These are phyloP conservation scores for Hippocampus kuda DNA, from an alignment of 2,797 vertebrate genomes.

Conservation along the genomic window DNA sequence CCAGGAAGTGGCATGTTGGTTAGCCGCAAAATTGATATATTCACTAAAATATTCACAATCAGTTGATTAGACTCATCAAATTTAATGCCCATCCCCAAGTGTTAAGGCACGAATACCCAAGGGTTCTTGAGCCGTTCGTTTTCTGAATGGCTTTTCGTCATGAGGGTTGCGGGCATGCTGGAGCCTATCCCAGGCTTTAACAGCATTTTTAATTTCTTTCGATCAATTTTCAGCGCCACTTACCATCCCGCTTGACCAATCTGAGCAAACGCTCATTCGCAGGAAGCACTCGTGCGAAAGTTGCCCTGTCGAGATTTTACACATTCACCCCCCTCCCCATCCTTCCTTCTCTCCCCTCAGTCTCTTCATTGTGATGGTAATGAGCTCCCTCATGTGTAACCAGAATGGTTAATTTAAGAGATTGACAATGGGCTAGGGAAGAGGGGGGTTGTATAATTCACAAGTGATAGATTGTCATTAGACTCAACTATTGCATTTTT, in stretches of 20 bases:
- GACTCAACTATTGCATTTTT: constrained; percentile 18
- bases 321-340: constrained; percentile 5
- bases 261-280: not conserved
- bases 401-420: constrained; percentile 47
- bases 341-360: constrained; percentile 24
- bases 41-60: not conserved
- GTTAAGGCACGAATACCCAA: no score
- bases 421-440: constrained; percentile 42
- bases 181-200: not conserved
- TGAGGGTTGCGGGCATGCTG: no score
- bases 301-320: constrained; percentile 26
- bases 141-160: no score
- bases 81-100: not conserved
- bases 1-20: no score
- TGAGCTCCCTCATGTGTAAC: constrained; percentile 38
- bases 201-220: not conserved
- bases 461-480: constrained; percentile 27
- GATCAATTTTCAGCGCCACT: constrained; percentile 7
- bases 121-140: no score
- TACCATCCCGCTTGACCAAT: constrained; percentile 21
- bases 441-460: constrained; percentile 41
- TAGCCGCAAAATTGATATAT: no score
- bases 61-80: not conserved
- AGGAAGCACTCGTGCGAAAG: constrained; percentile 34
- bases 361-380: constrained; percentile 56